Percentiles rank a stretch among this genome's conserved stretches.
Evolutionary conservation across 2,888 invertebrate species (phyloP).

Genomic region (Arctia plantaginis): DNA sequence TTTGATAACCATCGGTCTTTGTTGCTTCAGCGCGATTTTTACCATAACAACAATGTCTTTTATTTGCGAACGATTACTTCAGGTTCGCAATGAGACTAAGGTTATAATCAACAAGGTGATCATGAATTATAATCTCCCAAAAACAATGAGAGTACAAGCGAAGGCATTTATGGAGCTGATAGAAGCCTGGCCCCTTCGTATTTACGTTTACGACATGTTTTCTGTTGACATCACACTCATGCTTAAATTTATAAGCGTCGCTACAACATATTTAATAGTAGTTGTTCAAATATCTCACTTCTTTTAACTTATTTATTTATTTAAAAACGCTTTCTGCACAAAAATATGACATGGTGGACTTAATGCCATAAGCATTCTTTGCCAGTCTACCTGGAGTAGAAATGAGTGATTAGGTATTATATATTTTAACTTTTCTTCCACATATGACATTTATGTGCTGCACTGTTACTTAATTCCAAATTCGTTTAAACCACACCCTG

Average conservation of each 20-base stretch:
- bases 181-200: slow-evolving; percentile 69
- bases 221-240: slow-evolving; percentile 72
- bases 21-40: slow-evolving; percentile 60
- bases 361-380: no score
- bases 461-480: no score
- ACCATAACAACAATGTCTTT: slow-evolving; percentile 62
- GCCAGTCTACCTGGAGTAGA: no score
- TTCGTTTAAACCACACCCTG: no score
- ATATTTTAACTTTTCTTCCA: no score
- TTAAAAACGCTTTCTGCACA: neutral
- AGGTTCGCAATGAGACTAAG: slow-evolving; percentile 62
- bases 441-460: no score
- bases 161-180: slow-evolving; percentile 73
- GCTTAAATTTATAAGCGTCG: slow-evolving; percentile 74
- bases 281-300: slow-evolving; percentile 74
- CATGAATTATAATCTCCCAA: slow-evolving; percentile 71
- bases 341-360: neutral
- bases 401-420: no score
- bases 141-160: slow-evolving; percentile 66
- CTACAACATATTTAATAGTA: slow-evolving; percentile 75
- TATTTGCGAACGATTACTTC: slow-evolving; percentile 62
- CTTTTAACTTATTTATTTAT: slow-evolving; percentile 41
- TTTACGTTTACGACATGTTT: slow-evolving; percentile 72
- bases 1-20: slow-evolving; percentile 56
- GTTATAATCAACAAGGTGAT: slow-evolving; percentile 69